A percentile compares a stretch with the other conserved stretches of the same genome.
Conservation (phyloP, 23 tunicate genomes). For the Oikopleura dioica region DNA sequence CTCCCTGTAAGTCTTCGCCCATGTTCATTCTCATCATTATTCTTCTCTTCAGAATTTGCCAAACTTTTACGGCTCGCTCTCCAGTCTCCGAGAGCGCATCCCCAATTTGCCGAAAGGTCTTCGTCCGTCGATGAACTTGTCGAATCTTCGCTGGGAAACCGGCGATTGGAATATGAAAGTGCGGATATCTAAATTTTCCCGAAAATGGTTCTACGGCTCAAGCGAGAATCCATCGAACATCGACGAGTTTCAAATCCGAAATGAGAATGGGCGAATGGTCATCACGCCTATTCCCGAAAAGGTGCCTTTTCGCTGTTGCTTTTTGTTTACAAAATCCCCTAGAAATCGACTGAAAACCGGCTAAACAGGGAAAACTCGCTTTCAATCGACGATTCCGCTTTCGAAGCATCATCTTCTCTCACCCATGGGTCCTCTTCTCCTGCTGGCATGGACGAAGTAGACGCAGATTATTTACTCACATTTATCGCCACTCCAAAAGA, state of each 20-base stretch:
- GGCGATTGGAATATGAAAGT: slow-evolving; percentile 6
- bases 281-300: neutral
- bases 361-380: too few species aligned
- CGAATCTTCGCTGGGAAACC: too few species aligned
- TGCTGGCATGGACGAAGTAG: neutral
- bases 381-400: too few species aligned
- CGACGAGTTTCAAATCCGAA: slow-evolving; percentile 1
- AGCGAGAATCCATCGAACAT: neutral
- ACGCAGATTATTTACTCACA: neutral
- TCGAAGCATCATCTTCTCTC: too few species aligned
- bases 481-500: neutral
- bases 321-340: too few species aligned
- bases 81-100: neutral
- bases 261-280: slow-evolving; percentile 1
- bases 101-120: neutral
- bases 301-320: neutral
- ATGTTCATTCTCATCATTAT: too few species aligned
- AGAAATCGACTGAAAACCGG: too few species aligned
- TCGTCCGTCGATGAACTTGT: slow-evolving; percentile 8
- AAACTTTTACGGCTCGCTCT: neutral
- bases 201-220: slow-evolving; percentile 10
- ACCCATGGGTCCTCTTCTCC: too few species aligned
- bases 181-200: slow-evolving; percentile 5
- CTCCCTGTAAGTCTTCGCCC: too few species aligned
- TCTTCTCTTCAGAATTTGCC: neutral